Base-by-base conservation (phyloP, 1,140 invertebrate genomes). In the Holotrichia oblita region DNA sequence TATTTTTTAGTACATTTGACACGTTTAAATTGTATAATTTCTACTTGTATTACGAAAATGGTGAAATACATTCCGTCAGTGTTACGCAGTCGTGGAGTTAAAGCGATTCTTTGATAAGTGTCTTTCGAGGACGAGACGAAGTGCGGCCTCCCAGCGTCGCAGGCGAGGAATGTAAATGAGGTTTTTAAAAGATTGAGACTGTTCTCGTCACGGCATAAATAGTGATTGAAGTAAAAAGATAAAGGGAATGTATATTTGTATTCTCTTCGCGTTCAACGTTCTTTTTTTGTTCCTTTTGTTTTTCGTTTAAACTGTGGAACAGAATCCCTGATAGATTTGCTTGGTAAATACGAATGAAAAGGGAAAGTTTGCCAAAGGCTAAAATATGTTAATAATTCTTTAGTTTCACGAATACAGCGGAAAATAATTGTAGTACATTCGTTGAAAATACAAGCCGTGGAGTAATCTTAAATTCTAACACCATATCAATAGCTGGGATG, bases 151-250 rank as follows among this genome's bases (percentile, higher is more conserved):
- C 44, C 44, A 3, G 4, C 44, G 48, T 55, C 61, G 61, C 61
- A 14, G 22, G 24, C 61, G 61, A 9, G 22, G 61, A 24, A 69
- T 69, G 22, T 34, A 69, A 69, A 69, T 69, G 61, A 69, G 61
- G 61, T 69, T 69, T 69, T 69, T 69, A 69, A 69, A 69, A 69
- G 61, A 69, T 69, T 69, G 61, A 69, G 27, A 69, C 61, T 69
- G 61, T 69, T 69, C 61, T 27, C 61, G 22, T 27, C 61, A 34
- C 22, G 61, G 61, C 61, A 69, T 69, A 69, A 69, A 69, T 69
- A 34, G 61, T 69, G 61, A 69, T 69, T 69, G 61, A 69, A 69
- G 61, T 69, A 34, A 3, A 69, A 34, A 69, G 61, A 69, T 69
- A 69, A 69, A 69, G 61, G 61, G 22, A 14, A 69, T 10, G 22